Percentiles rank a stretch among this genome's conserved stretches.
Evolutionary conservation across 2,797 vertebrate species (phyloP).

Genomic region (Denticeps clupeoides): DNA sequence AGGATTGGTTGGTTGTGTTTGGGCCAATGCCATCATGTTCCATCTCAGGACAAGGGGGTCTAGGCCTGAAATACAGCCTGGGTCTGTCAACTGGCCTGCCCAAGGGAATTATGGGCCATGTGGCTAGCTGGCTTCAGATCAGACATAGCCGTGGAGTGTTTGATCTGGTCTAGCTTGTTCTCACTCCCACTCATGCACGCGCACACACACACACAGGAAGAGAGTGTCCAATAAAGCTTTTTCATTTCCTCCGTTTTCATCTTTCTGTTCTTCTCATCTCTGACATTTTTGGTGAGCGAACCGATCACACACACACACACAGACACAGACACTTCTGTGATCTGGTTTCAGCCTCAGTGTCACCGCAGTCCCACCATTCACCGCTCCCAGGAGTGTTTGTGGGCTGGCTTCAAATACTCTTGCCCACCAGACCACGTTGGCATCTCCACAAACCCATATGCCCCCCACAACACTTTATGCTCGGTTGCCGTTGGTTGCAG

Average conservation of each 20-base stretch:
- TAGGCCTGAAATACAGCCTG: slow-evolving; percentile 10
- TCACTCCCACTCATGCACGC: slow-evolving; percentile 10
- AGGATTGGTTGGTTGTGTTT: no score
- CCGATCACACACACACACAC: not conserved
- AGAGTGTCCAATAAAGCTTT: slow-evolving; percentile 54
- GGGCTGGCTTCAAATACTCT: not conserved
- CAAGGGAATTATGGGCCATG: slow-evolving; percentile 19
- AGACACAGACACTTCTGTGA: not conserved
- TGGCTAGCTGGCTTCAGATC: slow-evolving; percentile 24
- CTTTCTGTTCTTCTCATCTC: slow-evolving; percentile 26
- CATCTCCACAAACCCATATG: not conserved
- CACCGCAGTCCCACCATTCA: not conserved
- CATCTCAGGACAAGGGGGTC: no score
- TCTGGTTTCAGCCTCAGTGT: not conserved
- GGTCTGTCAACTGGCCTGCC: not conserved
- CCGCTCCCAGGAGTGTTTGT: slow-evolving; percentile 8
- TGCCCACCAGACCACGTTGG: not conserved
- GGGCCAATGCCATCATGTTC: no score
- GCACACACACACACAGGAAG: slow-evolving; percentile 43
- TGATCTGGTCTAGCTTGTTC: slow-evolving; percentile 13
- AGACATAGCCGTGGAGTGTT: slow-evolving; percentile 12
- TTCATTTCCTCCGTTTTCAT: slow-evolving; percentile 29
- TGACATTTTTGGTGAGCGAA: slow-evolving; percentile 40
- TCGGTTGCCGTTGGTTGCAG: not conserved
- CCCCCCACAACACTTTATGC: not conserved